Evolutionary conservation across 2,888 invertebrate species (phyloP).

Genomic region (Dexiosoma caninum): DNA sequence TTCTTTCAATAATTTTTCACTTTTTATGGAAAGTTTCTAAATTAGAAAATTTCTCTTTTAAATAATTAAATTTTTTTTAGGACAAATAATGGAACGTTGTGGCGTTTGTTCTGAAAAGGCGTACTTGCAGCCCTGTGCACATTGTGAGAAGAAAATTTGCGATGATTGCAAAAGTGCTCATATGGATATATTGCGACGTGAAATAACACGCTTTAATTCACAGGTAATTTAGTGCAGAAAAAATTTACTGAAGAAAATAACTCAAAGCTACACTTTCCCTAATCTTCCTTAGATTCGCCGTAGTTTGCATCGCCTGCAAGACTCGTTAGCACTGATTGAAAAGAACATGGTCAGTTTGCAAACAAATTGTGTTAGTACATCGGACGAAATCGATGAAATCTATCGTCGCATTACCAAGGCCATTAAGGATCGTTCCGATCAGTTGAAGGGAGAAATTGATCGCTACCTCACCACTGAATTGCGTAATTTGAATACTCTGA

Average conservation of each 20-base stretch:
- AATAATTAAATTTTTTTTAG: conserved; percentile 67
- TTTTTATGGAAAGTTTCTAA: no score
- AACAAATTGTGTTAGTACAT: conserved; percentile 92
- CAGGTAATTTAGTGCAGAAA: conserved; percentile 79
- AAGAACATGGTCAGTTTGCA: conserved; percentile 93
- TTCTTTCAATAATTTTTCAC: no score
- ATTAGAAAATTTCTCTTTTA: no score
- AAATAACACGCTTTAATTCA: conserved; percentile 92
- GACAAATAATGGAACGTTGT: conserved; percentile 95
- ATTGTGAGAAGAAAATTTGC: conserved; percentile 98
- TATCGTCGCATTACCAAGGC: conserved; percentile 91
- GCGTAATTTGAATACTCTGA: conserved; percentile 89
- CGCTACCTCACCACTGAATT: conserved; percentile 93
- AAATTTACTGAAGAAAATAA: background rate
- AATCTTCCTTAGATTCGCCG: conserved; percentile 82
- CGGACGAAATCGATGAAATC: conserved; percentile 96
- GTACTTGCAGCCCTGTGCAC: conserved; percentile 91
- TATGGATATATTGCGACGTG: conserved; percentile 95
- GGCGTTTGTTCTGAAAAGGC: conserved; percentile 96
- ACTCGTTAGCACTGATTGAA: conserved; percentile 89
- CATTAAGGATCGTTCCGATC: conserved; percentile 92
- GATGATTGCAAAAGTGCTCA: conserved; percentile 97
- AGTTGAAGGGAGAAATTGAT: conserved; percentile 92
- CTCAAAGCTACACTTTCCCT: background rate
- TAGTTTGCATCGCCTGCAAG: conserved; percentile 92